Conservation (phyloP, 2,888 invertebrate species). For the Zaprionus lineosus region DNA sequence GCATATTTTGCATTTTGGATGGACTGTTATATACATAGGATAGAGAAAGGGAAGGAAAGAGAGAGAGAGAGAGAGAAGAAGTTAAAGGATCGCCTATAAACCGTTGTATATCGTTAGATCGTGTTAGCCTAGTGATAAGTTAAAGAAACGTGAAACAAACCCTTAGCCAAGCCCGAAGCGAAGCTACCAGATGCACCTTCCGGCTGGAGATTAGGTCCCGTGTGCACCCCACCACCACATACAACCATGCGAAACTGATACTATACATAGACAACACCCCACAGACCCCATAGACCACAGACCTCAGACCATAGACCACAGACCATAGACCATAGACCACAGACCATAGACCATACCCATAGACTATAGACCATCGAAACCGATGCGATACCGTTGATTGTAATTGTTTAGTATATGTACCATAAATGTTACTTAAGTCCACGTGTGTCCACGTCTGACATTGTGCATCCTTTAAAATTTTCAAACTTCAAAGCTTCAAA, state of each 20-base stretch:
- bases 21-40: constrained; percentile 66
- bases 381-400: constrained; percentile 63
- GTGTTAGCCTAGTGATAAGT: constrained; percentile 62
- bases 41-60: constrained; percentile 23
- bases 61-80: not conserved
- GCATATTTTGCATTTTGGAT: constrained; percentile 57
- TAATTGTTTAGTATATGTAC: constrained; percentile 67
- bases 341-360: constrained; percentile 21
- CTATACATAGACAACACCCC: constrained; percentile 15
- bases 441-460: constrained; percentile 38
- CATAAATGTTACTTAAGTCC: constrained; percentile 68
- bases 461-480: no score
- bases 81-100: constrained; percentile 10
- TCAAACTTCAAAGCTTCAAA: no score
- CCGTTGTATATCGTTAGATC: constrained; percentile 39
- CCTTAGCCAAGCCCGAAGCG: constrained; percentile 8
- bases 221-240: constrained; percentile 64
- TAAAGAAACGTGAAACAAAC: constrained; percentile 1
- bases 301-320: constrained; percentile 18
- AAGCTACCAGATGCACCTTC: constrained; percentile 46
- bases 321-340: constrained; percentile 11
- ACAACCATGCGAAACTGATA: constrained; percentile 22
- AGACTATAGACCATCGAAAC: constrained; percentile 21
- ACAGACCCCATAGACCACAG: constrained; percentile 9
- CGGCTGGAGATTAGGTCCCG: constrained; percentile 54